Evolutionary conservation across 2,797 vertebrate genomes (phyloP).

Genomic region (Nyctalus aviator): DNA sequence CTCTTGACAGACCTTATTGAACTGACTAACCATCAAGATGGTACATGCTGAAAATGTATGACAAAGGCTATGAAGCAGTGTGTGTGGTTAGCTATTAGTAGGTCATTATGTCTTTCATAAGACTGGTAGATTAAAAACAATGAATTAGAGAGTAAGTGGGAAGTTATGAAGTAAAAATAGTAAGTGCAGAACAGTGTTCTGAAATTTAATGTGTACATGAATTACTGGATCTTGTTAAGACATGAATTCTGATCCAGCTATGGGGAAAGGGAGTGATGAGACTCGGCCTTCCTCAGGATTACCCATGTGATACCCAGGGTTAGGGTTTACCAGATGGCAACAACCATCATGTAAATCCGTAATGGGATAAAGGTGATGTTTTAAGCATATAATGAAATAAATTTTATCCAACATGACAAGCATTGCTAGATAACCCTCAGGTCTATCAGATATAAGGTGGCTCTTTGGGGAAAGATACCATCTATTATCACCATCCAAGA

Average conservation of each 20-base stretch:
- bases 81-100: background rate
- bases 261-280: background rate
- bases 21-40: background rate
- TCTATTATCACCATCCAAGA: background rate
- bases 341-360: background rate
- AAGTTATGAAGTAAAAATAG: constrained; percentile 36
- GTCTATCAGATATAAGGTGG: background rate
- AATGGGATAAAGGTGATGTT: background rate
- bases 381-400: background rate
- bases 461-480: background rate
- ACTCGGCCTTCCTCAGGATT: background rate
- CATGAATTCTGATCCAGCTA: constrained; percentile 5
- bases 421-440: background rate
- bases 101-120: background rate
- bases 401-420: background rate
- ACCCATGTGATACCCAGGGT: background rate
- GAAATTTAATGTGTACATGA: background rate
- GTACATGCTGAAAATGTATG: background rate
- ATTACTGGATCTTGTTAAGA: constrained; percentile 37
- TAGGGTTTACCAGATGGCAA: background rate
- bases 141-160: constrained; percentile 14
- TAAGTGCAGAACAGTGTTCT: constrained; percentile 15
- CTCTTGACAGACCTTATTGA: background rate
- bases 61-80: background rate
- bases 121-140: constrained; percentile 23